Evolutionary conservation across 2,797 vertebrate species (phyloP).

Genomic region (Steatocranus sp.): DNA sequence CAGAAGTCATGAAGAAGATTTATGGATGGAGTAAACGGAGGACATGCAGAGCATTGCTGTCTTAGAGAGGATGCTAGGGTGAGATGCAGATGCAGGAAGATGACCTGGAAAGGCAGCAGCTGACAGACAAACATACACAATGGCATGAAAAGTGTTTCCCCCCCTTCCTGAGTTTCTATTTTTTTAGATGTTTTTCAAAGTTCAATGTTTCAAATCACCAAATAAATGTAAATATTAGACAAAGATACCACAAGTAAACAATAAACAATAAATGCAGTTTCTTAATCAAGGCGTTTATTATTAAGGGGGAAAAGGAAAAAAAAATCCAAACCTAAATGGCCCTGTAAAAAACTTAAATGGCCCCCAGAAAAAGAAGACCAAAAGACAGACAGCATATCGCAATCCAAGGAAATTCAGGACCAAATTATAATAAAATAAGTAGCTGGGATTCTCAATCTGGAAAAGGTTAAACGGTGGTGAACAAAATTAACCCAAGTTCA

Average conservation of each 20-base stretch:
- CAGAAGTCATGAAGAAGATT: background rate
- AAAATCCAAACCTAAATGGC: background rate
- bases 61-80: background rate
- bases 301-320: background rate
- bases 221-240: background rate
- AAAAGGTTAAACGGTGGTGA: background rate
- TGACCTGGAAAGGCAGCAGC: background rate
- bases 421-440: background rate
- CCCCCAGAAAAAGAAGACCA: background rate
- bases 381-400: accelerated
- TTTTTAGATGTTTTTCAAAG: background rate
- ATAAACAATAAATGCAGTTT: background rate
- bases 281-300: background rate
- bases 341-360: background rate
- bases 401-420: background rate
- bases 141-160: background rate
- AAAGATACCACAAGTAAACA: background rate
- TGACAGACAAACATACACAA: background rate
- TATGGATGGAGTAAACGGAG: background rate
- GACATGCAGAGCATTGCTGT: background rate
- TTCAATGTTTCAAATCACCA: background rate
- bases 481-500: background rate
- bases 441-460: background rate
- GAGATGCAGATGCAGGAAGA: background rate
- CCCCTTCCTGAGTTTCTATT: background rate